phyloP scores from a whole-genome alignment of 2,888 invertebrate species.

The Tholera decimalis region DNA sequence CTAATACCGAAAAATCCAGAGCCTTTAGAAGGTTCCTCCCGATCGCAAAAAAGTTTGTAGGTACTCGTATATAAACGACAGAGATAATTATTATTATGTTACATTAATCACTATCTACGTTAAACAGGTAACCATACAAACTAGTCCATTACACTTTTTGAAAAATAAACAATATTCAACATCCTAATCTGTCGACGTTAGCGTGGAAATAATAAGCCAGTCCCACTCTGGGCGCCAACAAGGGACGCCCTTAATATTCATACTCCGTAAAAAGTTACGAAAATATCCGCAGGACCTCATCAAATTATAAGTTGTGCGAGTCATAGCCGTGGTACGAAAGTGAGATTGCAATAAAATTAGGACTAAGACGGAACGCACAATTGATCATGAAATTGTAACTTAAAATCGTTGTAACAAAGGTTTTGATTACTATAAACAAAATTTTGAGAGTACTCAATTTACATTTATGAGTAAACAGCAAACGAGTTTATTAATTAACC shows the following conservation, averaged over 20 bases:
- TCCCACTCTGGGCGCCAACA: conserved; percentile 81
- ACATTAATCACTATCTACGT: no score
- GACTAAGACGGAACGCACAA: not conserved
- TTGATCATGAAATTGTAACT: not conserved
- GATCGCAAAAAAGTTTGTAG: no score
- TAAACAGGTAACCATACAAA: no score
- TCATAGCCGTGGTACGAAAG: conserved; percentile 68
- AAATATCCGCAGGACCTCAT: conserved; percentile 79
- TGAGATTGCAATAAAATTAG: conserved; percentile 39
- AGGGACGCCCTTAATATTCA: conserved; percentile 83
- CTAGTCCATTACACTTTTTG: not conserved
- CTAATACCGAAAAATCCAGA: no score
- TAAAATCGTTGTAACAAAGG: no score
- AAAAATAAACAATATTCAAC: conserved; percentile 29
- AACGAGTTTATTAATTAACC: no score
- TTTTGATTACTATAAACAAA: no score
- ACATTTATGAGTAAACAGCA: no score
- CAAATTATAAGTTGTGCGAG: conserved; percentile 82
- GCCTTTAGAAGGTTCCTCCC: no score
- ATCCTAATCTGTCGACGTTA: conserved; percentile 32
- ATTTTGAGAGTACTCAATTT: no score
- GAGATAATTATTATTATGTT: no score
- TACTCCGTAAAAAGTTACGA: conserved; percentile 78
- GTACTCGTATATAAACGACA: no score
- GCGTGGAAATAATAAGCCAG: conserved; percentile 57